phyloP scores from a whole-genome alignment of 2,113 vertebrate genomes.

The Corapipo altera region DNA sequence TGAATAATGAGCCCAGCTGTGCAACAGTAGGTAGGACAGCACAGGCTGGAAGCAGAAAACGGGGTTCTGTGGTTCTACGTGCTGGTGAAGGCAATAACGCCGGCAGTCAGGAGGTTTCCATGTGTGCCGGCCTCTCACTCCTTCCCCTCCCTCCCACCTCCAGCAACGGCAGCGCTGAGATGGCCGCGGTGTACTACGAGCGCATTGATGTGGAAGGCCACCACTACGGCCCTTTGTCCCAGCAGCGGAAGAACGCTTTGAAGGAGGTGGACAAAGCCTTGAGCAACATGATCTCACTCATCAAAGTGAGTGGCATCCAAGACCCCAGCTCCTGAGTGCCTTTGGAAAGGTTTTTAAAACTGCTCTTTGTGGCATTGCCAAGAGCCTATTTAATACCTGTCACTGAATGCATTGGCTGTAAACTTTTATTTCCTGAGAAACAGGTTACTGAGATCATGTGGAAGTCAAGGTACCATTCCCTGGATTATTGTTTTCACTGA shows the following conservation, averaged over 20 bases:
- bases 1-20: background rate
- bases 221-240: slow-evolving; percentile 85
- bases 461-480: background rate
- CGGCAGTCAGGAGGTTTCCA: background rate
- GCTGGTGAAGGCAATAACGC: background rate
- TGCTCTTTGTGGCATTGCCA: background rate
- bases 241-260: slow-evolving; percentile 78
- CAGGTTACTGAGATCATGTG: background rate
- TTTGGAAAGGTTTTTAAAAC: background rate
- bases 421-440: background rate
- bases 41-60: background rate
- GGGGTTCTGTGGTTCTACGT: accelerated
- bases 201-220: slow-evolving; percentile 92
- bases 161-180: slow-evolving; percentile 77
- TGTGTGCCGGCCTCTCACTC: background rate
- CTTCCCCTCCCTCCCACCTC: background rate
- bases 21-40: background rate
- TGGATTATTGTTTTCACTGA: background rate
- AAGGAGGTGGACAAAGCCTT: slow-evolving; percentile 81
- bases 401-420: background rate
- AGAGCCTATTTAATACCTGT: background rate
- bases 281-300: slow-evolving; percentile 78
- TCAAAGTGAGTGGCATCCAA: slow-evolving; percentile 76
- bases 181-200: slow-evolving; percentile 91
- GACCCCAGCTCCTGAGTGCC: background rate